Evolutionary conservation across 2,113 vertebrate species (phyloP), one percentile per base, ranked within the genome.

Genomic region (Antechinus stuartii): DNA sequence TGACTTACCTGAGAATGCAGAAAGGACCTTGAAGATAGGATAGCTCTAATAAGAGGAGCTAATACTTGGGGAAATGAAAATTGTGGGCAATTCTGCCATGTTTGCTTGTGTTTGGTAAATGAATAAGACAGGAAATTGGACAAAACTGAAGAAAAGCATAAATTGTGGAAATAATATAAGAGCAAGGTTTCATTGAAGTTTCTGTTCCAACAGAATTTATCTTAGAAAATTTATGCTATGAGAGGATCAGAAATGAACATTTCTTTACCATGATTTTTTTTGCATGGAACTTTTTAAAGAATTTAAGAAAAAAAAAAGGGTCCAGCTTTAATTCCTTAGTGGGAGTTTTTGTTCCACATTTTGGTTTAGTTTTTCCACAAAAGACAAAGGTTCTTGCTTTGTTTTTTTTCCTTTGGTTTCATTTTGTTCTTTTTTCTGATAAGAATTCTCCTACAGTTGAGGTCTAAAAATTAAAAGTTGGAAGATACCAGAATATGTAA

Each of bases 401-500:
- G 50, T 52, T 52, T 30, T 96, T 42, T 92, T 76, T 92, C n/a
- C 19, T 76, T n/a, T 93, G 47, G 56, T 95, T 97, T 96, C 35
- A 90, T 97, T 96, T 97, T 97, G 55, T 95, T 96, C 55, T 89
- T 91, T 52, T 50, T 93, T 50, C 91, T 54, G 90, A 91, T 92
- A 89, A 95, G 47, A 95, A 92, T 93, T 94, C 47, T 76, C 56
- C 26, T 61, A 92, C 42, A 90, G 57, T 56, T 96, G 55, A 96
- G 90, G 92, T 90, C 94, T 92, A 94, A 96, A 61, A 23, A 92
- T 89, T 96, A 94, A 97, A 96, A 95, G 26, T 92, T 95, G 76
- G 16, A 54, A 96, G 76, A 89, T 54, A 76, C 4, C 47, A 96
- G 76, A 93, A n/a, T 57, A 55, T 46, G 93, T 95, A 96, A 93